Evolutionary conservation across 2,113 vertebrate genomes (phyloP), one percentile per base, ranked within the genome.

Genomic region (Condylura cristata): DNA sequence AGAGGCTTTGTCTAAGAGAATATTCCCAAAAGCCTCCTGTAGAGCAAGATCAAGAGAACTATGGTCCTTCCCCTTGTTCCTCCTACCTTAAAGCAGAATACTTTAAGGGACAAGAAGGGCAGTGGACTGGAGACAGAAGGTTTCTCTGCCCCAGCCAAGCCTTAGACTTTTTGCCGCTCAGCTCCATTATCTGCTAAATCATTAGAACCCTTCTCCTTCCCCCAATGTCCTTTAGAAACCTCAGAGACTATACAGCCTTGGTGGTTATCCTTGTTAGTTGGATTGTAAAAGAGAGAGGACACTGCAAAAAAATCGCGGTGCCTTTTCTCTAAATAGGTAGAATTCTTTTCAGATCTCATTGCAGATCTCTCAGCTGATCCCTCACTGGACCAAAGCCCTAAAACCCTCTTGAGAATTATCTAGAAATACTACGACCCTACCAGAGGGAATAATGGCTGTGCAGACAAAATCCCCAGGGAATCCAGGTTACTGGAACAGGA

Each of bases 381-480:
- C 79, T 20, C 28, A 34, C 1, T 68, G 32, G 44, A 75, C 51
- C 28, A 85, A 44, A 76, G 32, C 44, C 71, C 81, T 37, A 85
- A 53, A 82, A 28, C 39, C 68, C 68, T 65, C 85, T 88, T 63
- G 22, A 85, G 28, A 83, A 37, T 81, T 48, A 85, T 10, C 56
- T 65, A 89, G 32, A n/a, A 80, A 39, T 85, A 7, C 16, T 53
- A 30, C 83, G 84, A 24, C 71, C 20, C 60, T 91, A 34, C 2
- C 30, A 39, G 32, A 91, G 34, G 44, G 9, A 75, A n/a, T 78
- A 61, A 91, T 70, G 51, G 28, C 68, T 78, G 37, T 68, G 26
- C 81, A 93, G 78, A 86, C 81, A 74, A 82, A 95, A 74, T 70
- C 63, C 46, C 60, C 28, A 26, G 51, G 8, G 51, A 95, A 92